Evolutionary conservation across 2,888 invertebrate species (phyloP), one percentile per base, ranked within the genome.

Genomic region (Hemaris fuciformis): DNA sequence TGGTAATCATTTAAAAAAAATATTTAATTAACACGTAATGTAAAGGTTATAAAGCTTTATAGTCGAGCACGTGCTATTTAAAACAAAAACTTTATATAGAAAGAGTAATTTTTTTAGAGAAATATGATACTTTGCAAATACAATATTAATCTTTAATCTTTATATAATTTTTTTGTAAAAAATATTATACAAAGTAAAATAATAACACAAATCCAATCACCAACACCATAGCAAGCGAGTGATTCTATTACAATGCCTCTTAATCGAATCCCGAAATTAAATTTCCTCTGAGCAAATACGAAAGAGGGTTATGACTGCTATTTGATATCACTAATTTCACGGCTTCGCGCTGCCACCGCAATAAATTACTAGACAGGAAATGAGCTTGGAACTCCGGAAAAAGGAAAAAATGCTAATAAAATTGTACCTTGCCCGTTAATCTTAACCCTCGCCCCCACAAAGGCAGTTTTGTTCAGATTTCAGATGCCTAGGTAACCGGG

Each of bases 321-420:
- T 86, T 87, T 84, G 83, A 88, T 87, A 87, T 87, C 79, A 82
- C 84, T 87, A 88, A 89, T 89, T 86, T 85, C 81, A 80, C 76
- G 77, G 80, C 75, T 76, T 77, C 75, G 77, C 77, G 75, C 81
- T 81, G 81, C 81, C 80, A 75, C 79, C 77, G 81, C 74, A 83
- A 88, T 89, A 89, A 89, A 89, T 89, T 88, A 88, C 81, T 76
- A 69, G 70, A 78, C 81, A 82, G 89, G 88, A 90, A 89, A 89
- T 89, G 88, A 89, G 87, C 83, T 83, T 81, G 79, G 85, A 75
- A 78, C 82, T 72, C 82, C 83, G 88, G 85, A 84, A 88, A 82
- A 81, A 84, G 85, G 87, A 85, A 90, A 89, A 89, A 90, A 88
- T 88, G 87, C 87, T 88, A 89, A 89, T 89, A 90, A 89, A 89